Evolutionary conservation across 2,113 vertebrate genomes (phyloP).

Genomic region (Tragelaphus imberbis): DNA sequence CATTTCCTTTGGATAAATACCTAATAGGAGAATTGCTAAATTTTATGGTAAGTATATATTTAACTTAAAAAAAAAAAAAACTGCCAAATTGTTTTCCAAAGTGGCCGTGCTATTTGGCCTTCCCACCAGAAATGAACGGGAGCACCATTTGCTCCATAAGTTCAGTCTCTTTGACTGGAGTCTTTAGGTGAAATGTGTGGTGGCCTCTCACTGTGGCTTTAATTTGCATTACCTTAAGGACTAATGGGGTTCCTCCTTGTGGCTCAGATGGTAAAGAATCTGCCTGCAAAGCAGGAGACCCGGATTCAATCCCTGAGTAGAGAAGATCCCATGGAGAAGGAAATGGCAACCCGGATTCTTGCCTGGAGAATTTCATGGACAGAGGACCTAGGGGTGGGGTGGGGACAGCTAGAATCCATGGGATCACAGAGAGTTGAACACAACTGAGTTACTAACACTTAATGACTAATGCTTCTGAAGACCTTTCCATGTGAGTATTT

Average conservation of each 20-base stretch:
- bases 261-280: neutral
- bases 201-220: neutral
- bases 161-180: neutral
- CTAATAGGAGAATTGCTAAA: neutral
- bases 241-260: neutral
- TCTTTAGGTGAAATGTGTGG: neutral
- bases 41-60: neutral
- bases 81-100: neutral
- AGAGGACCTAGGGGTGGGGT: neutral
- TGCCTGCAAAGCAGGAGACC: neutral
- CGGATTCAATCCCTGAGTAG: neutral
- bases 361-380: neutral
- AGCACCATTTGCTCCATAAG: rapidly evolving
- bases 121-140: neutral
- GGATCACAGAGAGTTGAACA: neutral
- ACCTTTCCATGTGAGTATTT: neutral
- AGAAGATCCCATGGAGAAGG: neutral
- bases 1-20: neutral
- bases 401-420: neutral
- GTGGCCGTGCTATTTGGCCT: neutral
- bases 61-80: neutral
- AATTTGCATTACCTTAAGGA: neutral
- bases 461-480: neutral
- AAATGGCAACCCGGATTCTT: neutral
- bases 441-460: rapidly evolving